These are phyloP conservation scores for Glossosoma conforme DNA, from an alignment of 1,140 invertebrate genomes.

Conservation along the genomic window DNA sequence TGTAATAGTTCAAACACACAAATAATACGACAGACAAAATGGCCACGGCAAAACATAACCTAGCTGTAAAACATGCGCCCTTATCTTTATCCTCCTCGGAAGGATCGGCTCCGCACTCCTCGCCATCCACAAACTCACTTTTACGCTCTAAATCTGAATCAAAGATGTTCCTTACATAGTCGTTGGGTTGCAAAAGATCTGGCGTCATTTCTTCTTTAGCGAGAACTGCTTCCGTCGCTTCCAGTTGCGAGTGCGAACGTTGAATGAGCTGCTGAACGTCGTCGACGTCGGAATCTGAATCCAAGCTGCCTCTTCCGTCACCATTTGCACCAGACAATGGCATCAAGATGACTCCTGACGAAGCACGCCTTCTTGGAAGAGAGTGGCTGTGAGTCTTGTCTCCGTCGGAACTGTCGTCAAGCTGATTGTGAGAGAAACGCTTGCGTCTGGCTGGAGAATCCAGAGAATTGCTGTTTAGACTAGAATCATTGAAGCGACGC, in stretches of 20 bases:
- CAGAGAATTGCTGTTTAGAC: conserved; percentile 40
- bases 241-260: conserved; percentile 42
- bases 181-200: conserved; percentile 45
- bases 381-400: conserved; percentile 14
- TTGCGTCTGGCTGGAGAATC: conserved; percentile 36
- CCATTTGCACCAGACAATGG: conserved; percentile 28
- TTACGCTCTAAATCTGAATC: conserved; percentile 41
- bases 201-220: conserved; percentile 41
- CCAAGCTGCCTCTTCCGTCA: conserved; percentile 46
- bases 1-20: conserved; percentile 34
- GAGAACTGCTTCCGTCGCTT: conserved; percentile 42
- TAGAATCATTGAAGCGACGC: conserved; percentile 19
- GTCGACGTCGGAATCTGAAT: conserved; percentile 64
- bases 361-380: conserved; percentile 16
- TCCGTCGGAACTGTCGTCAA: conserved; percentile 47
- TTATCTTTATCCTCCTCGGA: conserved; percentile 33
- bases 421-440: conserved; percentile 42
- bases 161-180: conserved; percentile 48
- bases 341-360: conserved; percentile 11
- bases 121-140: conserved; percentile 23
- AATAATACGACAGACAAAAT: conserved; percentile 47
- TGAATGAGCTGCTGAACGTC: conserved; percentile 53
- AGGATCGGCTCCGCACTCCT: not conserved
- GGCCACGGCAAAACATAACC: conserved; percentile 44
- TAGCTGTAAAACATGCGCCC: conserved; percentile 38